Evolutionary conservation across 2,113 vertebrate genomes (phyloP).

Genomic region (Lepidiolamprologus cunningtoni): DNA sequence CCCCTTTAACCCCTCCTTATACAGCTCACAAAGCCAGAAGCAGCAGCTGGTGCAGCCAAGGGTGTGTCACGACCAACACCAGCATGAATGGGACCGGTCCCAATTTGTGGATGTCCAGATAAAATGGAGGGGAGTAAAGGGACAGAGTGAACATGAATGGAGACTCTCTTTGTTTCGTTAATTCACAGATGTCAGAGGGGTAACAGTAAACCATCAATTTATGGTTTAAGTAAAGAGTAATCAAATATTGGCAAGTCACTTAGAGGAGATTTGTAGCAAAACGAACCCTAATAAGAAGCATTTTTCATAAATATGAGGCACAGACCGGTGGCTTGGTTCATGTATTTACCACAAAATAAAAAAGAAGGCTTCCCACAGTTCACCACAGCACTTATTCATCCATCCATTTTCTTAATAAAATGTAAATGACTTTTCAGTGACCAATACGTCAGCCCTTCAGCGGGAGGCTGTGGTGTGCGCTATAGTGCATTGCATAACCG

Average conservation of each 20-base stretch:
- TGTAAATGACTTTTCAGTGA: background rate
- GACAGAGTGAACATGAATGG: background rate
- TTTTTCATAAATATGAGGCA: background rate
- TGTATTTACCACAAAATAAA: background rate
- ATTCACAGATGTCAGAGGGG: background rate
- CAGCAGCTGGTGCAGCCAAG: conserved; percentile 28
- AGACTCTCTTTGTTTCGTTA: background rate
- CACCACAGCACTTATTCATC: background rate
- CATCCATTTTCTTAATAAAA: background rate
- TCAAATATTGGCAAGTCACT: background rate
- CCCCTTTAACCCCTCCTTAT: background rate
- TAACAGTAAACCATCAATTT: background rate
- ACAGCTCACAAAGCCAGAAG: background rate
- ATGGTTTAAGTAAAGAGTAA: background rate
- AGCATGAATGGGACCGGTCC: conserved; percentile 2
- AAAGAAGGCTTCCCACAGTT: too few relatives aligned
- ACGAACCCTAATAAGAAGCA: too few relatives aligned
- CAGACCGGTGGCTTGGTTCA: fast-evolving
- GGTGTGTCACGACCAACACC: conserved; percentile 31
- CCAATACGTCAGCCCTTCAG: background rate
- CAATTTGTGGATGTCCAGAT: background rate
- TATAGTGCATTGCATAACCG: conserved; percentile 1
- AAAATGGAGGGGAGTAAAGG: background rate
- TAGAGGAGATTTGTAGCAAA: background rate
- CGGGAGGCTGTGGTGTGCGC: background rate